Percentiles rank a stretch among this genome's conserved stretches.
phyloP scores from a whole-genome alignment of 1,140 invertebrate species.

The Diachasma alloeum region DNA sequence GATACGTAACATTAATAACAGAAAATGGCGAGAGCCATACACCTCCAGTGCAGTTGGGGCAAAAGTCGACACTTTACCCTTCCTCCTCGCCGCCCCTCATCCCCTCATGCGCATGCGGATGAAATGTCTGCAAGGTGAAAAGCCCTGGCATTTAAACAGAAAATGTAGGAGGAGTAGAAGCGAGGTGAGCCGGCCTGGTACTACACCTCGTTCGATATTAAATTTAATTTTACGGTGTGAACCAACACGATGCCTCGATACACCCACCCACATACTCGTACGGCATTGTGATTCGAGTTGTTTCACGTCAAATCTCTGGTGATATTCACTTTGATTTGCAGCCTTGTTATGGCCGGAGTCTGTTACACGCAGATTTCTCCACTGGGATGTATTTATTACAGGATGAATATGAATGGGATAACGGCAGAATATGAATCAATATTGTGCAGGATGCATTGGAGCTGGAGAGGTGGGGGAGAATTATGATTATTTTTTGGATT shows the following conservation, averaged over 20 bases:
- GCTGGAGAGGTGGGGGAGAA: no score
- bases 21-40: constrained; percentile 1
- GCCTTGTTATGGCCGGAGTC: neutral
- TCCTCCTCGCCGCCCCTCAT: neutral
- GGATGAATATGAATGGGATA: no score
- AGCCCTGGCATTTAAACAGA: constrained; percentile 2
- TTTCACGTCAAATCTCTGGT: neutral
- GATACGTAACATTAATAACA: constrained; percentile 45
- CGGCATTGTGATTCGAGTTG: neutral
- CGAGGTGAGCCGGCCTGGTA: constrained; percentile 4
- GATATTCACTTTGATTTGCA: constrained; percentile 3
- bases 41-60: neutral
- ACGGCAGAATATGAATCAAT: no score
- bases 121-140: constrained; percentile 24
- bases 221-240: constrained; percentile 48
- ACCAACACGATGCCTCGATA: neutral
- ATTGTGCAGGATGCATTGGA: no score
- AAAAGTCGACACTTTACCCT: neutral
- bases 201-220: constrained; percentile 38
- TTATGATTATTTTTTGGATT: no score
- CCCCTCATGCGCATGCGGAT: neutral
- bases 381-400: no score
- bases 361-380: neutral
- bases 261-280: neutral
- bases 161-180: neutral